Conservation (phyloP, 1,140 invertebrate genomes). For the Drosophila saltans region DNA sequence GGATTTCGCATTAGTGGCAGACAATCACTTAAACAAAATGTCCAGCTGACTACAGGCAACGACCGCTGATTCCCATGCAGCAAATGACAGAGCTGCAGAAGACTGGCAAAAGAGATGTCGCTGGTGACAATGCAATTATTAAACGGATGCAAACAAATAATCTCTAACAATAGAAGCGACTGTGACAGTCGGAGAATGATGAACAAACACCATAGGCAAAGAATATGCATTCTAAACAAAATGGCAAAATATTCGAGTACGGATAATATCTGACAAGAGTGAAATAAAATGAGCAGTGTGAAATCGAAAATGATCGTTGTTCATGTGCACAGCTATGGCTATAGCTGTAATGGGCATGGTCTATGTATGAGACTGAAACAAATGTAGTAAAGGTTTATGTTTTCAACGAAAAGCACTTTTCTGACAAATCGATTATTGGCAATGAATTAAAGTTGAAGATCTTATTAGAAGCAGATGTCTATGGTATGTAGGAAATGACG, state of each 20-base stretch:
- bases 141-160: slow-evolving; percentile 66
- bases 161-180: slow-evolving; percentile 51
- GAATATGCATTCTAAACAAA: slow-evolving; percentile 40
- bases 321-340: too few species aligned
- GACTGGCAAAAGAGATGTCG: slow-evolving; percentile 60
- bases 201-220: slow-evolving; percentile 36
- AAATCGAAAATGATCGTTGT: slow-evolving; percentile 36
- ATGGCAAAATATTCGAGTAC: slow-evolving; percentile 37
- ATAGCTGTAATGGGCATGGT: too few species aligned
- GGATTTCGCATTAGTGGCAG: slow-evolving; percentile 64
- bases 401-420: too few species aligned
- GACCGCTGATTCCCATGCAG: slow-evolving; percentile 13
- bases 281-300: slow-evolving; percentile 73
- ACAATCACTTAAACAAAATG: slow-evolving; percentile 57
- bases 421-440: too few species aligned
- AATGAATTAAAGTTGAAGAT: too few species aligned
- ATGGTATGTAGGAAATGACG: too few species aligned
- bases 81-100: slow-evolving; percentile 17
- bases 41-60: slow-evolving; percentile 26
- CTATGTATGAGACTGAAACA: neutral
- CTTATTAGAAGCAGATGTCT: too few species aligned
- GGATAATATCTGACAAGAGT: slow-evolving; percentile 53
- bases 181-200: slow-evolving; percentile 58
- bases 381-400: neutral
- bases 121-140: slow-evolving; percentile 65